These are phyloP conservation scores for Drosophila meridionalis DNA, from an alignment of 2,888 invertebrate species.

Conservation along the genomic window DNA sequence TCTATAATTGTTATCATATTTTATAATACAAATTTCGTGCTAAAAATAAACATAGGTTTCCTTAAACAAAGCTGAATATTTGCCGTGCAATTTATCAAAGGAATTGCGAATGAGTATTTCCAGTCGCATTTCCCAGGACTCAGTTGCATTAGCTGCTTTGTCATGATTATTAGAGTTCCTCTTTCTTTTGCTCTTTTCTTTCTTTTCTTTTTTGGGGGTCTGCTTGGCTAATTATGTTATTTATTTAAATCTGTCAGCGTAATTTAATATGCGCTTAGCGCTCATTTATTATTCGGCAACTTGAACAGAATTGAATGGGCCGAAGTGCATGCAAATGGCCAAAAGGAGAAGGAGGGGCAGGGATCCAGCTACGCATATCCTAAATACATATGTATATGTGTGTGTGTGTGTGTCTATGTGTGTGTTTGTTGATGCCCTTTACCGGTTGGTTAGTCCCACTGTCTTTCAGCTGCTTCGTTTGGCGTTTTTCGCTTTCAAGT, in stretches of 20 bases:
- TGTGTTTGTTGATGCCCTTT: conserved; percentile 15
- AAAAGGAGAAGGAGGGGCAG: neutral
- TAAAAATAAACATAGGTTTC: neutral
- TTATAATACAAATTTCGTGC: neutral
- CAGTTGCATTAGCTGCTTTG: conserved; percentile 7
- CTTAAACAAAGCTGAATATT: neutral
- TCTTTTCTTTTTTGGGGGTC: neutral
- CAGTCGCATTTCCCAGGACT: neutral
- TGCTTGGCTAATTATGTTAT: conserved; percentile 41
- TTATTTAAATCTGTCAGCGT: conserved; percentile 34
- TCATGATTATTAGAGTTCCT: conserved; percentile 17
- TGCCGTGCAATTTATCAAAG: neutral
- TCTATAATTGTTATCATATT: neutral
- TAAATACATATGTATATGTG: neutral
- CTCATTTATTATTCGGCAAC: conserved; percentile 59
- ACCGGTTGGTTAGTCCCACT: conserved; percentile 29
- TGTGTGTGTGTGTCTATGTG: neutral
- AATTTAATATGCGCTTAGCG: conserved; percentile 61
- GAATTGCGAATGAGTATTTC: neutral
- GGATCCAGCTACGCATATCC: neutral
- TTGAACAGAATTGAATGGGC: conserved; percentile 49
- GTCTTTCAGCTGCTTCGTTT: conserved; percentile 28
- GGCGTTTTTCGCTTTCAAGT: conserved; percentile 67
- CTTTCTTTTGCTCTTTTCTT: neutral
- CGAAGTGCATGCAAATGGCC: conserved; percentile 48